phyloP scores from a whole-genome alignment of 2,797 vertebrate species.

The Eurystomus glaucurus region DNA sequence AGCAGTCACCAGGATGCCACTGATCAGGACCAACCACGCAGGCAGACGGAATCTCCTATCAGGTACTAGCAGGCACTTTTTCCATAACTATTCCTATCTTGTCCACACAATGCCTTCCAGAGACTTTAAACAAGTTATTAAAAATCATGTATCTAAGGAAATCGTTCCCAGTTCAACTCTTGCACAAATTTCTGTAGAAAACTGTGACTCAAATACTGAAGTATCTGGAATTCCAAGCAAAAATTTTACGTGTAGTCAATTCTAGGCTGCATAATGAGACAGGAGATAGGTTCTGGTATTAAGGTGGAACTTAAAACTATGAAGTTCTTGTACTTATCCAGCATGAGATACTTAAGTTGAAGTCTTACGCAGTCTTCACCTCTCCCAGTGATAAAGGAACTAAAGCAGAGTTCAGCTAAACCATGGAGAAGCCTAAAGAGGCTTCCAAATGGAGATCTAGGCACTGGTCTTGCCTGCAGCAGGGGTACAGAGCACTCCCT shows the following conservation, averaged over 20 bases:
- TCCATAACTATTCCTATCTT: neutral
- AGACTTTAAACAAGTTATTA: neutral
- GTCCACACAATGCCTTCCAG: neutral
- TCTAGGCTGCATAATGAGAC: neutral
- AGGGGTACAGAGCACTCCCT: neutral
- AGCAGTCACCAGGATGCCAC: neutral
- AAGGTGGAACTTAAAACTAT: neutral
- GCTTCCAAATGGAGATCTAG: neutral
- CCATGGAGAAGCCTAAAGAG: neutral
- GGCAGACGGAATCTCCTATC: neutral
- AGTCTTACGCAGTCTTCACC: neutral
- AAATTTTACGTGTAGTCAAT: neutral
- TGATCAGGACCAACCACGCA: neutral
- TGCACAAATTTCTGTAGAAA: neutral
- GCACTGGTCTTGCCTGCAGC: neutral
- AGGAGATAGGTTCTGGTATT: neutral
- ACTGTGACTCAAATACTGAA: neutral
- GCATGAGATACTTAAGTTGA: accelerated
- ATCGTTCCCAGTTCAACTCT: neutral
- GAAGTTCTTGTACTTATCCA: neutral
- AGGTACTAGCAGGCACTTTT: neutral
- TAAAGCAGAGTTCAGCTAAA: neutral
- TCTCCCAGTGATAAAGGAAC: neutral
- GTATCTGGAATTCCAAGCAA: neutral
- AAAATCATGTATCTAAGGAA: neutral